A percentile compares a stretch with the other conserved stretches of the same genome.
Conservation (phyloP, 2,888 invertebrate species). For the Polydrusus cervinus region DNA sequence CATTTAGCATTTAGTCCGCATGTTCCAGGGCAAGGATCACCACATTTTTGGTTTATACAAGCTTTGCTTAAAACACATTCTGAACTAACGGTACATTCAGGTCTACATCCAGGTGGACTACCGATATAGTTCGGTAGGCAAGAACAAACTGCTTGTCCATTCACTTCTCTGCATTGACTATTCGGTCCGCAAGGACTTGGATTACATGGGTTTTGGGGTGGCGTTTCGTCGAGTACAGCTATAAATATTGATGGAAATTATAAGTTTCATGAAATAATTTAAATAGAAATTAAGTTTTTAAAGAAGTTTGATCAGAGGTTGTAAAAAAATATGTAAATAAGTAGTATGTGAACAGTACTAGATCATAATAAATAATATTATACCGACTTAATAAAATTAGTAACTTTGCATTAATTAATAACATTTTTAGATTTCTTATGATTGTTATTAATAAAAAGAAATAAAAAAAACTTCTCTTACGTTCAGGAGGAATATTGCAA, state of each 20-base stretch:
- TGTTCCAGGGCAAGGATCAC: slow-evolving; percentile 83
- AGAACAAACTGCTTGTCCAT: slow-evolving; percentile 83
- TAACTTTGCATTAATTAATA: too few species aligned
- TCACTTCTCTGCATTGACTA: slow-evolving; percentile 81
- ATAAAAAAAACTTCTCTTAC: slow-evolving; percentile 58
- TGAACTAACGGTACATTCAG: slow-evolving; percentile 85
- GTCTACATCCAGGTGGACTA: slow-evolving; percentile 84
- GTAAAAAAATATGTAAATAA: too few species aligned
- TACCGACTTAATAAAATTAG: too few species aligned
- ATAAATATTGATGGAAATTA: slow-evolving; percentile 25
- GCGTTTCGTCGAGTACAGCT: slow-evolving; percentile 71
- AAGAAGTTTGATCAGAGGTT: too few species aligned
- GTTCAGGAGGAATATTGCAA: slow-evolving; percentile 61
- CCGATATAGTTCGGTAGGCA: slow-evolving; percentile 83
- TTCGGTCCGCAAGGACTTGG: slow-evolving; percentile 84
- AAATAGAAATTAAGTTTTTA: too few species aligned
- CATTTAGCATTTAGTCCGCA: slow-evolving; percentile 82
- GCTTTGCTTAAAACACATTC: slow-evolving; percentile 84
- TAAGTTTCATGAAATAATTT: background rate
- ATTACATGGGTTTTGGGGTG: slow-evolving; percentile 68
- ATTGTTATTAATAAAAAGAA: background rate
- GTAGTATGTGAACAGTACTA: too few species aligned
- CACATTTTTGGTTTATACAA: slow-evolving; percentile 85
- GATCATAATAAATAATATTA: too few species aligned
- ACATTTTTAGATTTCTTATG: background rate